Base-by-base conservation (phyloP, 1,140 invertebrate species). In the Oppia nitens region DNA sequence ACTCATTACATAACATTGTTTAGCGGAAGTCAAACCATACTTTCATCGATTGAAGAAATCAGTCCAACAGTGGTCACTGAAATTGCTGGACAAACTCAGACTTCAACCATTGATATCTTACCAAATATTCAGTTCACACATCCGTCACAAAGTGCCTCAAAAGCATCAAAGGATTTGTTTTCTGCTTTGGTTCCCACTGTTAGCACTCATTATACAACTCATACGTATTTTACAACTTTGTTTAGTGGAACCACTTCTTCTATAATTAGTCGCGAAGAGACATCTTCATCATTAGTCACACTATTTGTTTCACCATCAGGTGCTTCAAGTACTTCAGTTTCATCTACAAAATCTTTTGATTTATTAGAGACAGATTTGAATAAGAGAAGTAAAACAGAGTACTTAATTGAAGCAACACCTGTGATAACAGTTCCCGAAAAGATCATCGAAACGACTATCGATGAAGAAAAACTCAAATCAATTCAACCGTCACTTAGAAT, bases 181-280 rank as follows among this genome's bases (percentile, higher is more conserved):
- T 50, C 40, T 26, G 60, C 53, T 6, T 49, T 67, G 26, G 60
- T 67, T 0, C 66, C 66, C 25, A 68, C 64, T 3, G 55, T 67
- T 32, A 49, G 55, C 1, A 67, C 66, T 4, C 58, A 66, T 21
- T 64, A 60, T 47, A 66, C 61, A 3, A 67, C 66, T 2, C 59
- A 64, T 25, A 67, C 66, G 2, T 67, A 64, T 52, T 67, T 62
- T 26, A 67, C 66, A 12, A 67, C 66, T 12, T 45, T 65, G 11
- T 65, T 67, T 26, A 60, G 55, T n/a, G 65, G 61, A 27, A 59
- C 60, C 1, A 63, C 53, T 21, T 61, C 63, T 20, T 57, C 60
- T 23, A 29, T 66, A 14, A 57, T 58, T 6, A 63, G 57, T 52
- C 48, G 64, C 14, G 61, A 66, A 54, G 63, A 63, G 45, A 53